These are phyloP conservation scores for Volucella bombylans DNA, from an alignment of 2,888 invertebrate species.

Conservation along the genomic window DNA sequence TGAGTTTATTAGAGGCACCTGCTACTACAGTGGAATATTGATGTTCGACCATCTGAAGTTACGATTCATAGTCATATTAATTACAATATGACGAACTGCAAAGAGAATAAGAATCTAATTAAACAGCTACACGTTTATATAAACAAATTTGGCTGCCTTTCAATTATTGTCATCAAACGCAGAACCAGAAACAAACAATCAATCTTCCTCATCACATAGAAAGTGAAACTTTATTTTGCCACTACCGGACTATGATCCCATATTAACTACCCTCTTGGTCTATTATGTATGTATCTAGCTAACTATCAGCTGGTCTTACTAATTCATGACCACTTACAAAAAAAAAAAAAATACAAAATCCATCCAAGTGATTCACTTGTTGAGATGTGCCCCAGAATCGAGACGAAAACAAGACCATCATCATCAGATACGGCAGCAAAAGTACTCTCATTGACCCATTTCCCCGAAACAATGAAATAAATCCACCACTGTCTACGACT, in stretches of 20 bases:
- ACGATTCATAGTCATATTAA: no score
- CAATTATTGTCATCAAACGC: no score
- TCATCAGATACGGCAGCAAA: neutral
- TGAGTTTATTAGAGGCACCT: no score
- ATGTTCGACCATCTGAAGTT: no score
- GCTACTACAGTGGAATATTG: no score
- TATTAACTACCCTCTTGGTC: neutral
- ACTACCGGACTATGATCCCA: constrained; percentile 10
- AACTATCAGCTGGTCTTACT: neutral
- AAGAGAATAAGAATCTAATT: no score
- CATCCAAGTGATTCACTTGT: constrained; percentile 36
- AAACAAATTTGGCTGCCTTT: no score
- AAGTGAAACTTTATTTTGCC: constrained; percentile 13
- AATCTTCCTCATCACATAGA: neutral
- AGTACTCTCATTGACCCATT: constrained; percentile 65
- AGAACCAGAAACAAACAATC: no score
- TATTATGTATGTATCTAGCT: no score
- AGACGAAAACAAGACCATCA: constrained; percentile 1
- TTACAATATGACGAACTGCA: no score
- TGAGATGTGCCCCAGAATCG: constrained; percentile 27
- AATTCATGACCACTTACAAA: neutral
- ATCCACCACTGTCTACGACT: constrained; percentile 43
- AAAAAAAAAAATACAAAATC: neutral
- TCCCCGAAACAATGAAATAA: constrained; percentile 64
- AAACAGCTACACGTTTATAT: no score